A percentile compares a stretch with the other conserved stretches of the same genome.
These are phyloP conservation scores for Palythoa caribaeorum DNA, from an alignment of 92 coral and sea anemone genomes.

Conservation along the genomic window DNA sequence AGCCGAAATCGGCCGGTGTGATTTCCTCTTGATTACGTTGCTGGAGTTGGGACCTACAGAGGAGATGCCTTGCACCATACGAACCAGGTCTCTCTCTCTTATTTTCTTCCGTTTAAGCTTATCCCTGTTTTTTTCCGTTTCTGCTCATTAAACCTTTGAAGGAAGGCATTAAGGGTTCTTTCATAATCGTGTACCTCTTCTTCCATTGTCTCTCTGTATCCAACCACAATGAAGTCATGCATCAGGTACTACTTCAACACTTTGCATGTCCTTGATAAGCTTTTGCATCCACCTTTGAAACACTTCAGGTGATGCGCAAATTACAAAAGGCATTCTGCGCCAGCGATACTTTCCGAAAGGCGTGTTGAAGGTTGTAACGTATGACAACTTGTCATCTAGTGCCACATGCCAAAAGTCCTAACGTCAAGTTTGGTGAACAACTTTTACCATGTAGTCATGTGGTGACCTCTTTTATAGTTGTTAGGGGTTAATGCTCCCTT, in stretches of 20 bases:
- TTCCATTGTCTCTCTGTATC: neutral
- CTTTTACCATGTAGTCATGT: neutral
- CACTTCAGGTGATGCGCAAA: conserved; percentile 8
- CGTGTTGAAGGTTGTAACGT: neutral
- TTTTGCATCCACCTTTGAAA: neutral
- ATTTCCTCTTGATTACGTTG: no score
- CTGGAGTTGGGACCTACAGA: no score
- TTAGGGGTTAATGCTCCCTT: neutral
- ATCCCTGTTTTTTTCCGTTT: neutral
- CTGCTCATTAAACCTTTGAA: neutral
- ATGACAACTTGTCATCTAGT: neutral
- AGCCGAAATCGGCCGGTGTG: no score
- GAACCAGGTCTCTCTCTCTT: no score
- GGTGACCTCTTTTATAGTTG: neutral
- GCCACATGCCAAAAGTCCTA: conserved; percentile 1
- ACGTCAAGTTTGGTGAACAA: neutral
- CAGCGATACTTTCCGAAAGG: conserved; percentile 3
- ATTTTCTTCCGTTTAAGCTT: neutral
- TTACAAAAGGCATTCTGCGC: neutral
- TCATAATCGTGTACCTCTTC: neutral
- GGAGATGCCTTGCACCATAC: no score
- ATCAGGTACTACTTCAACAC: neutral
- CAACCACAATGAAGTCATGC: neutral
- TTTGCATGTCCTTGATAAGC: neutral
- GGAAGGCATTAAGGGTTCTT: neutral